Evolutionary conservation across 2,113 vertebrate genomes (phyloP), one percentile per base, ranked within the genome.

Genomic region (Polypterus bichir): DNA sequence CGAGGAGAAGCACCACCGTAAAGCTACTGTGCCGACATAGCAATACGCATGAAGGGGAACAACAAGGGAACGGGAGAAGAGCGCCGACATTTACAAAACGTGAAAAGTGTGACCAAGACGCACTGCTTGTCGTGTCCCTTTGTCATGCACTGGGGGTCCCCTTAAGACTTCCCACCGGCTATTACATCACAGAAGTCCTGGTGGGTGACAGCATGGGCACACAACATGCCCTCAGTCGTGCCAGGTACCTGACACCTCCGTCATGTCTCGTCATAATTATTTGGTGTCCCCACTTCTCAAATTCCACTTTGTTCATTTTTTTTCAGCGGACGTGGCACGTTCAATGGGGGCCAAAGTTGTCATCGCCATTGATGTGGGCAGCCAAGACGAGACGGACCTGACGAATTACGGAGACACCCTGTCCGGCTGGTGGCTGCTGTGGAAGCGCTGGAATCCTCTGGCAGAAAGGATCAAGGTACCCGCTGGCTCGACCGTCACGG

Each of bases 401-500:
- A 95, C 92, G 72, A 97, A 97, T 79, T 97, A 97, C 0, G 91
- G 94, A 0, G 93, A 97, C 56, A 76, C 83, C 0, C 77, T 98
- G 62, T 95, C 88, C 0, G 92, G 94, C 48, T 97, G 94, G 94
- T 98, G 92, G 94, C 74, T 97, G 70, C 83, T 97, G 52, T 97
- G 94, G 93, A 96, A 97, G 66, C 81, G 91, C 27, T 89, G 92
- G 72, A 96, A 97, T 71, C 94, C 94, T 0, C 74, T 93, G 72
- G 87, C 88, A 0, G 79, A 90, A 54, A 92, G 78, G 79, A 86
- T 94, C 63, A 93, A 97, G 90, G 93, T 95, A 74, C 76, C 64
- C 3, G 51, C 68, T 9, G 11, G 10, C 3, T 54, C 5, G 45
- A 5, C 1, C 3, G 3, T 48, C 7, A 8, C 6, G 27, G 5